Evolutionary conservation across 30 jellyfish, hydroid and myxozoan species (phyloP).

Genomic region (Rhopilema esculentum): DNA sequence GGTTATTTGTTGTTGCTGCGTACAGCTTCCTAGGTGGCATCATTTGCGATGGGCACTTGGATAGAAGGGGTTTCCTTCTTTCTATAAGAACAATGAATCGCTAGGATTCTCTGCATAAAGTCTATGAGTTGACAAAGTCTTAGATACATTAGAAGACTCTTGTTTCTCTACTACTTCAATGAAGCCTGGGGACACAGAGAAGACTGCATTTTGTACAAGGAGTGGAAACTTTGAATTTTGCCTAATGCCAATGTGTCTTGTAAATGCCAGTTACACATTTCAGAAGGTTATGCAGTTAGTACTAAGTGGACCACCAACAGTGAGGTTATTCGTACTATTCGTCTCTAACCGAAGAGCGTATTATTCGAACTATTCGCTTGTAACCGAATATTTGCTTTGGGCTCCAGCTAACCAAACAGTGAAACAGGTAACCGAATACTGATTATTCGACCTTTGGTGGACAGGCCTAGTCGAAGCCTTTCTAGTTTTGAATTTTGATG

Average conservation of each 20-base stretch:
- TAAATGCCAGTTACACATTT: slow-evolving; percentile 53
- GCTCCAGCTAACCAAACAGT: slow-evolving; percentile 58
- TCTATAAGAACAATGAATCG: too few relatives aligned
- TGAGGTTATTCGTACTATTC: slow-evolving; percentile 67
- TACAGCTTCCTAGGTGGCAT: too few relatives aligned
- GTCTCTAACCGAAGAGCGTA: slow-evolving; percentile 28
- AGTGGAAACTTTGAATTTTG: slow-evolving; percentile 48
- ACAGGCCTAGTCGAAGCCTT: slow-evolving; percentile 70
- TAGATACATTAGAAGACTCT: slow-evolving; percentile 53
- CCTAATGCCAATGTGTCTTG: slow-evolving; percentile 55
- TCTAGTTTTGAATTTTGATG: slow-evolving; percentile 45
- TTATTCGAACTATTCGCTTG: slow-evolving; percentile 19
- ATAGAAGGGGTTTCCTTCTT: too few relatives aligned
- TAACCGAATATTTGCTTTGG: slow-evolving; percentile 70
- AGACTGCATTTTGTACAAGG: slow-evolving; percentile 51
- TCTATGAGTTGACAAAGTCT: slow-evolving; percentile 55
- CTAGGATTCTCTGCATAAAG: too few relatives aligned
- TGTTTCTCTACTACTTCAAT: slow-evolving; percentile 29
- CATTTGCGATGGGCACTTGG: too few relatives aligned
- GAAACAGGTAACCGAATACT: slow-evolving; percentile 39
- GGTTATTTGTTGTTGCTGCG: too few relatives aligned
- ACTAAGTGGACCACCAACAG: slow-evolving; percentile 41
- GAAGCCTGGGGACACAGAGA: slow-evolving; percentile 25
- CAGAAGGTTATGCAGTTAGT: slow-evolving; percentile 57
- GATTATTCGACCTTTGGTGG: slow-evolving; percentile 29